Evolutionary conservation across 1,140 invertebrate species (phyloP).

Genomic region (Mizuhopecten yessoensis): DNA sequence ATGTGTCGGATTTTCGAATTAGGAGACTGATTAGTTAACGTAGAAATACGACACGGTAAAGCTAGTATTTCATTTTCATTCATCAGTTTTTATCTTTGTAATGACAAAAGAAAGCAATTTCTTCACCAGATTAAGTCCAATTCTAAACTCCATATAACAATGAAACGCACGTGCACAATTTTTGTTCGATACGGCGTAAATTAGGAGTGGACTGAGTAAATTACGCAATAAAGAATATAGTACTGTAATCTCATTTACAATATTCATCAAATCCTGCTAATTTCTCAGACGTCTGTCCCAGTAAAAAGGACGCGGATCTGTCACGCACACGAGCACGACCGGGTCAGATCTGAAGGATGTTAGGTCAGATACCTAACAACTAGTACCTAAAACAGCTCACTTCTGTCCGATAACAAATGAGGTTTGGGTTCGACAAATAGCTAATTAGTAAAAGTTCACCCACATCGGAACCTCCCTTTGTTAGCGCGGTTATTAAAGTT

Average conservation of each 20-base stretch:
- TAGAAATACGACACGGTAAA: neutral
- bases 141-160: slow-evolving; percentile 26
- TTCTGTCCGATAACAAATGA: slow-evolving; percentile 18
- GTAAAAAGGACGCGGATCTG: neutral
- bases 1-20: neutral
- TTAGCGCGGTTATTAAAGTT: neutral
- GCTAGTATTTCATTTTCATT: neutral
- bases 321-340: neutral
- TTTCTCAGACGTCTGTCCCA: neutral
- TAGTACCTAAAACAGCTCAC: neutral
- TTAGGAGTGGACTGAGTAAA: neutral
- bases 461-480: slow-evolving; percentile 31
- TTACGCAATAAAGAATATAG: slow-evolving; percentile 29
- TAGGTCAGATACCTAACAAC: neutral
- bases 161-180: slow-evolving; percentile 36
- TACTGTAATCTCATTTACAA: neutral
- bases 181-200: neutral
- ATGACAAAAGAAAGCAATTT: neutral
- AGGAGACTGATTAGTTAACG: neutral
- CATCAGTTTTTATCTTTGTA: slow-evolving; percentile 27
- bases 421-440: neutral
- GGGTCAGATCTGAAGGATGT: neutral
- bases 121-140: slow-evolving; percentile 1
- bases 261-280: slow-evolving; percentile 33
- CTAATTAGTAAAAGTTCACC: neutral